Evolutionary conservation across 2,113 vertebrate species (phyloP).

Genomic region (human): DNA sequence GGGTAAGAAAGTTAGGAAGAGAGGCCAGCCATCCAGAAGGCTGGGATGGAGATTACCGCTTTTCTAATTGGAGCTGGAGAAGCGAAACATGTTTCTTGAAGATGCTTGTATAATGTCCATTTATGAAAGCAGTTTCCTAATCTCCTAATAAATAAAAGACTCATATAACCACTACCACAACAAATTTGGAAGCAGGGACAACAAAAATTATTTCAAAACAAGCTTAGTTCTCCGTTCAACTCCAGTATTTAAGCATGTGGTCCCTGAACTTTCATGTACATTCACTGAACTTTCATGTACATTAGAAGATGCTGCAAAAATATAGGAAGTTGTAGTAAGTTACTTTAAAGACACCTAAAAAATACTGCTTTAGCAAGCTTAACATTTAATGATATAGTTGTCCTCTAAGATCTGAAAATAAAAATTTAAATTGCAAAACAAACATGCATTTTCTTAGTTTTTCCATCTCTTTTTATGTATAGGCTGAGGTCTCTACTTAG

Average conservation of each 20-base stretch:
- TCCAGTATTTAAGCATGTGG: neutral
- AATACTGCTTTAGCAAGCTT: neutral
- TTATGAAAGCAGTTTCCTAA: neutral
- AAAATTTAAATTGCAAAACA: neutral
- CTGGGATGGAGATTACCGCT: fast-evolving
- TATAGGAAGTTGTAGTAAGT: neutral
- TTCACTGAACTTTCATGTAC: neutral
- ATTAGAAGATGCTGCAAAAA: neutral
- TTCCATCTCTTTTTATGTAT: neutral
- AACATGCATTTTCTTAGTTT: neutral
- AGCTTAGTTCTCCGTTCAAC: neutral
- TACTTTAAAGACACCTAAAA: neutral
- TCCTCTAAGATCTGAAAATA: neutral
- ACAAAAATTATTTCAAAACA: neutral
- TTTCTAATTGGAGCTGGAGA: neutral
- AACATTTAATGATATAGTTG: neutral
- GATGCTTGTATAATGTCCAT: neutral
- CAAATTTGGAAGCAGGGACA: neutral
- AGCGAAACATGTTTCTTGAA: neutral
- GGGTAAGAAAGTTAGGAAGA: neutral
- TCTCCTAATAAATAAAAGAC: neutral
- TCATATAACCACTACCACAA: neutral
- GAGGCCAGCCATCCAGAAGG: neutral
- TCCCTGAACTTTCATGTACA: neutral
- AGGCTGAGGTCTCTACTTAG: neutral